A percentile compares a stretch with the other conserved stretches of the same genome.
Conservation (phyloP, 1,140 invertebrate genomes). For the Caligus rogercresseyi region DNA sequence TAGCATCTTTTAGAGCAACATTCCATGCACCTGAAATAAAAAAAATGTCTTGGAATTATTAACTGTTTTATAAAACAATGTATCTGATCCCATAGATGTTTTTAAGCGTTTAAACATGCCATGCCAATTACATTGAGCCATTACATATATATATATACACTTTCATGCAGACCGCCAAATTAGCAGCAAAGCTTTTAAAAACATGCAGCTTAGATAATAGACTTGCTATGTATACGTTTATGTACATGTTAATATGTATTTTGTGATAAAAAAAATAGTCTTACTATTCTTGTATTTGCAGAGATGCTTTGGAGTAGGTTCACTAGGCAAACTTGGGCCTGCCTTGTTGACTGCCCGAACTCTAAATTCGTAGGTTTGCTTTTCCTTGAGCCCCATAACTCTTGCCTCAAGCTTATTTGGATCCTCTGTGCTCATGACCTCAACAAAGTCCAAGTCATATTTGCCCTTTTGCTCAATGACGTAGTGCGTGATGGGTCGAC, state of each 20-base stretch:
- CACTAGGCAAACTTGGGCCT: slow-evolving; percentile 80
- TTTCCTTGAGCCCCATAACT: slow-evolving; percentile 73
- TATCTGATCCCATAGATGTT: too few species aligned
- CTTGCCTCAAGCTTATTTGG: neutral
- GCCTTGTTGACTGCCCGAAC: slow-evolving; percentile 88
- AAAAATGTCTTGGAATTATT: too few species aligned
- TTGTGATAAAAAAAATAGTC: too few species aligned
- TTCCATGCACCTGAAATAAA: neutral
- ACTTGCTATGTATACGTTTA: too few species aligned
- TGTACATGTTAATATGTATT: too few species aligned
- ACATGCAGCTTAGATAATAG: too few species aligned
- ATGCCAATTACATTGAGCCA: too few species aligned
- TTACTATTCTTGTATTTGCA: slow-evolving; percentile 77
- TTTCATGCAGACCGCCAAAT: too few species aligned
- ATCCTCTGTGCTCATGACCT: slow-evolving; percentile 3
- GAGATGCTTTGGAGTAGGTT: slow-evolving; percentile 81
- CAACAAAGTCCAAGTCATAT: slow-evolving; percentile 22
- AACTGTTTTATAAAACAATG: neutral
- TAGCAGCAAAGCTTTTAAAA: too few species aligned
- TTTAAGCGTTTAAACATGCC: too few species aligned
- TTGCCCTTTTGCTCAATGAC: slow-evolving; percentile 92
- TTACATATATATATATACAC: too few species aligned
- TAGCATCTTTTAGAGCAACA: too few species aligned
- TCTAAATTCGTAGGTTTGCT: slow-evolving; percentile 85
- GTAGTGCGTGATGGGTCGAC: slow-evolving; percentile 84